Evolutionary conservation across 2,113 vertebrate species (phyloP).

Genomic region (Glareola pratincola): DNA sequence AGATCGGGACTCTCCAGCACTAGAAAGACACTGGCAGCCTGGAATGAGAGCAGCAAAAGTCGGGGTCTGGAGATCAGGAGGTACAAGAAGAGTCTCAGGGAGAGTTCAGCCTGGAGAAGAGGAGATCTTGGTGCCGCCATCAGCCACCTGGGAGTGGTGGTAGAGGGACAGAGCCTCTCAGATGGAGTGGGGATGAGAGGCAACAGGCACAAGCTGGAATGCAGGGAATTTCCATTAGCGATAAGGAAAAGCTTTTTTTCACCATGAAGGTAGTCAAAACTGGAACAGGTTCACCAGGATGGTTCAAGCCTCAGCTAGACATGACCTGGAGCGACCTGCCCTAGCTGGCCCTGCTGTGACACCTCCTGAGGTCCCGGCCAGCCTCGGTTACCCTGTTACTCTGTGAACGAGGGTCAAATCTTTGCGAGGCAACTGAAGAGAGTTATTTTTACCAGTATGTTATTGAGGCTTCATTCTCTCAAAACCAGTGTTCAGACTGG

Average conservation of each 20-base stretch:
- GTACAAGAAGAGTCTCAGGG: neutral
- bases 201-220: neutral
- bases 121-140: neutral
- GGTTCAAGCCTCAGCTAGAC: neutral
- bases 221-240: neutral
- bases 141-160: neutral
- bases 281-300: neutral
- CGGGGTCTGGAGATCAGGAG: neutral
- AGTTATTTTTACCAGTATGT: neutral
- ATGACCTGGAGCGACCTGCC: fast-evolving
- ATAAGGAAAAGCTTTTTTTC: neutral
- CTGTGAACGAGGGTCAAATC: neutral
- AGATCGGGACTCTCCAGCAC: neutral
- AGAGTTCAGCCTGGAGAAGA: neutral
- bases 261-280: neutral
- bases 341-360: neutral
- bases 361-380: neutral
- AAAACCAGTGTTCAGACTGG: neutral
- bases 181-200: neutral
- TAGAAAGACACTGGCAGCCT: neutral
- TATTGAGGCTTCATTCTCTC: neutral
- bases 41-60: neutral
- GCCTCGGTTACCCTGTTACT: neutral
- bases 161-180: neutral
- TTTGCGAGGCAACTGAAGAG: neutral